Evolutionary conservation across 2,797 vertebrate species (phyloP).

Genomic region (Acropternis orthonyx): DNA sequence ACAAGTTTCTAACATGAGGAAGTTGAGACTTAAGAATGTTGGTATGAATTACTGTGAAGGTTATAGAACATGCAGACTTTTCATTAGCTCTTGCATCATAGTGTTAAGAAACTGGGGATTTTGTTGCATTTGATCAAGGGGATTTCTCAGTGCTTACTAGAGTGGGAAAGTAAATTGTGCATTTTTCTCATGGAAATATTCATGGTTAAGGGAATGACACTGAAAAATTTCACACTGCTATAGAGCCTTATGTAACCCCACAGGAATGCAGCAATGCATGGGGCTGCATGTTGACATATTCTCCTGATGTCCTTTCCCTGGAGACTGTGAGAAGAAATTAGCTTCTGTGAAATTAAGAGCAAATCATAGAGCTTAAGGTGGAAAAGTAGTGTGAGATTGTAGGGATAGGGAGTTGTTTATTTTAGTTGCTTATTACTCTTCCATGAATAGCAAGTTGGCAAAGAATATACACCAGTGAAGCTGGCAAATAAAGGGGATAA

Average conservation of each 20-base stretch:
- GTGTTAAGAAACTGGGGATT: not conserved
- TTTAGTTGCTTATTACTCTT: constrained; percentile 23
- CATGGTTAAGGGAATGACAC: not conserved
- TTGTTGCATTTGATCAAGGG: not conserved
- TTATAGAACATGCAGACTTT: not conserved
- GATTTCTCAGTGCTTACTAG: constrained; percentile 5
- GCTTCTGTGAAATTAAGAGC: not conserved
- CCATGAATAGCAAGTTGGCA: constrained; percentile 20
- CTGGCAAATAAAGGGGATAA: constrained; percentile 38
- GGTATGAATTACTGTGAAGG: not conserved
- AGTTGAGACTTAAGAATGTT: not conserved
- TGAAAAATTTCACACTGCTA: constrained; percentile 9
- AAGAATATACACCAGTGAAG: constrained; percentile 2
- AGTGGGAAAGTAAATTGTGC: constrained; percentile 46
- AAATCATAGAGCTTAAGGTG: not conserved
- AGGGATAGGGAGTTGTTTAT: not conserved
- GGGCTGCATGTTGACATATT: constrained; percentile 7
- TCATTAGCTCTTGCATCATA: not conserved
- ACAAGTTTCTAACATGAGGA: not conserved
- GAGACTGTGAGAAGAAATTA: not conserved
- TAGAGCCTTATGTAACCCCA: not conserved
- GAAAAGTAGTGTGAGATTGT: not conserved
- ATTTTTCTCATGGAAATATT: constrained; percentile 52
- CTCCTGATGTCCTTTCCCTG: not conserved
- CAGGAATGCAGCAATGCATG: constrained; percentile 10